Base-by-base conservation (phyloP, 2,888 invertebrate genomes). In the Temnothorax rugatulus region DNA sequence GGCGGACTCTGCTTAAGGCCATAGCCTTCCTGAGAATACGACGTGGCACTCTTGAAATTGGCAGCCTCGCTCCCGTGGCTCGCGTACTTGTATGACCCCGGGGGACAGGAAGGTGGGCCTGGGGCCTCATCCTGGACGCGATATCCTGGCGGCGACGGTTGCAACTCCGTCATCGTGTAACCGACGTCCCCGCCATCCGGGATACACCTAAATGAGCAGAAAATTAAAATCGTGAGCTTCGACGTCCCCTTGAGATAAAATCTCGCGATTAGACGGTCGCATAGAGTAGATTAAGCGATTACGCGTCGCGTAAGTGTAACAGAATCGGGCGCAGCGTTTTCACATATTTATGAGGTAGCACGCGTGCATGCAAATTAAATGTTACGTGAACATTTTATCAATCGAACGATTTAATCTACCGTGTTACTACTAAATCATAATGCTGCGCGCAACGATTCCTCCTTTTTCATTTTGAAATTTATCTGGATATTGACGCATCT, bases 151-250 rank as follows among this genome's bases (percentile, higher is more conserved):
- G 94, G 93, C 91, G 94, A 94, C 93, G 95, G 94, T 89, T 95
- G 94, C 92, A 95, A 91, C 92, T 95, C 95, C 93, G 95, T 95
- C 95, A 95, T 95, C 94, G 94, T 94, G 94, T 93, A 92, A 93
- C 93, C 93, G 86, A 93, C 92, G 92, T 92, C 94, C 94, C 94
- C 94, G 94, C 95, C 95, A 95, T 95, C 92, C 94, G 95, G 93
- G 92, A 94, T 93, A 93, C 93, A 94, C 94, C 94, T 95, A 86
- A 41, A 64, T 29, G 84, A 63, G n/a, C 59, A 74, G 74, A 81
- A 74, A 81, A 81, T 81, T 81, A 73, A 81, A 81, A 59, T 11
- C 29, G 38, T 83, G 29, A 75, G 63, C 44, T 68, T 63, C 47
- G 79, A 79, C 21, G 25, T 57, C 15, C 38, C 21, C 34, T 18